Evolutionary conservation across 1,140 invertebrate species (phyloP).

Genomic region (Stenopsyche tienmushanensis): DNA sequence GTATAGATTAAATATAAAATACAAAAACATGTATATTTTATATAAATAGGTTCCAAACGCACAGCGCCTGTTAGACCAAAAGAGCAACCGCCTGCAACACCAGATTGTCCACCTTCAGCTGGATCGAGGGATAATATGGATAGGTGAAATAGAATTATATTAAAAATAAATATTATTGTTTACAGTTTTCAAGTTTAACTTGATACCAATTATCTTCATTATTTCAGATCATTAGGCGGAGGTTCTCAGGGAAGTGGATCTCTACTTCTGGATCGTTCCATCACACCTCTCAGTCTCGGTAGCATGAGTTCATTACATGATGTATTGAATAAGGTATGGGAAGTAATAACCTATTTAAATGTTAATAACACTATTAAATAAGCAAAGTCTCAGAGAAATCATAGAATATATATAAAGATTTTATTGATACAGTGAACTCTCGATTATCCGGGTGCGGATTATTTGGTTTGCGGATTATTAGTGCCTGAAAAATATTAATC

Average conservation of each 20-base stretch:
- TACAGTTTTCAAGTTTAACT: neutral
- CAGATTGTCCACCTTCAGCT: constrained; percentile 56
- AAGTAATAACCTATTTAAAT: no score
- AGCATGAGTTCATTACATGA: constrained; percentile 75
- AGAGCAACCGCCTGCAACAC: constrained; percentile 62
- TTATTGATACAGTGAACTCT: no score
- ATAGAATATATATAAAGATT: no score
- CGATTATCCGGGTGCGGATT: neutral
- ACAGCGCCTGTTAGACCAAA: constrained; percentile 58
- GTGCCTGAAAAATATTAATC: no score
- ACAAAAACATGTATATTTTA: neutral
- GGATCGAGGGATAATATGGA: constrained; percentile 58
- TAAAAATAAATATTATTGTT: constrained; percentile 12
- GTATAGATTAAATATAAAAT: no score
- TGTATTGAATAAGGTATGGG: constrained; percentile 55
- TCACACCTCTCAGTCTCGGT: constrained; percentile 66
- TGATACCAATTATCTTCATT: neutral
- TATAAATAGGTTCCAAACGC: constrained; percentile 57
- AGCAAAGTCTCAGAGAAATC: no score
- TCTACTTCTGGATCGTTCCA: constrained; percentile 58
- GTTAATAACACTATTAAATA: no score
- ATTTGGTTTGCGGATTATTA: neutral
- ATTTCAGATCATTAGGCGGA: constrained; percentile 50
- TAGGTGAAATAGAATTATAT: constrained; percentile 50
- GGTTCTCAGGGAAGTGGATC: constrained; percentile 54